phyloP scores from a whole-genome alignment of 2,113 vertebrate genomes.

The Eonycteris spelaea region DNA sequence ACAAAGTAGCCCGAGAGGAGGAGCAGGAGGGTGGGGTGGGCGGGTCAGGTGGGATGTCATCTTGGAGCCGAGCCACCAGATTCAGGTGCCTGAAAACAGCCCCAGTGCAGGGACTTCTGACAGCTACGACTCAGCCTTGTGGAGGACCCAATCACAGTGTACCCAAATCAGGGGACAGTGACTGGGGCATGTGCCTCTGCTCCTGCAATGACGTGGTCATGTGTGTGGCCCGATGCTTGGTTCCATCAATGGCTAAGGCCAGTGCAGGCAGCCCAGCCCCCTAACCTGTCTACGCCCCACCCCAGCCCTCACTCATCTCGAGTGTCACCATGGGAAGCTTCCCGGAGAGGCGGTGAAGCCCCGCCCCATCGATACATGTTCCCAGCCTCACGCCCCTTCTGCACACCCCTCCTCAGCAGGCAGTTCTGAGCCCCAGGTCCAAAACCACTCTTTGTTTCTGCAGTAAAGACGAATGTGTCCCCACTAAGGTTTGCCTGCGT shows the following conservation, averaged over 20 bases:
- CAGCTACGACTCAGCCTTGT: rapidly evolving
- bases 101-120: background rate
- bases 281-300: rapidly evolving
- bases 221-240: background rate
- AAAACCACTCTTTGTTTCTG: background rate
- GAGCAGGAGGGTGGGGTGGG: background rate
- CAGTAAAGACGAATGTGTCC: background rate
- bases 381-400: background rate
- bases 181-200: background rate
- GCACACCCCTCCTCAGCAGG: background rate
- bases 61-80: background rate
- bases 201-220: background rate
- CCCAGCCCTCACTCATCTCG: background rate
- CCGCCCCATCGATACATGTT: too few species aligned
- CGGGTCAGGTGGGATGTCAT: background rate
- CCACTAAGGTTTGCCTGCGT: too few species aligned
- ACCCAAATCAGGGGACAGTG: background rate
- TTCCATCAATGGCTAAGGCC: background rate
- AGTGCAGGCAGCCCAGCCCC: background rate
- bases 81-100: background rate
- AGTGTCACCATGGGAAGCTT: background rate
- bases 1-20: too few species aligned
- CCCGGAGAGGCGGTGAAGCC: background rate
- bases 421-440: background rate
- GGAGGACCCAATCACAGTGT: background rate